Evolutionary conservation across 2,797 vertebrate genomes (phyloP), one percentile per base, ranked within the genome.

Genomic region (Muscicapa striata): DNA sequence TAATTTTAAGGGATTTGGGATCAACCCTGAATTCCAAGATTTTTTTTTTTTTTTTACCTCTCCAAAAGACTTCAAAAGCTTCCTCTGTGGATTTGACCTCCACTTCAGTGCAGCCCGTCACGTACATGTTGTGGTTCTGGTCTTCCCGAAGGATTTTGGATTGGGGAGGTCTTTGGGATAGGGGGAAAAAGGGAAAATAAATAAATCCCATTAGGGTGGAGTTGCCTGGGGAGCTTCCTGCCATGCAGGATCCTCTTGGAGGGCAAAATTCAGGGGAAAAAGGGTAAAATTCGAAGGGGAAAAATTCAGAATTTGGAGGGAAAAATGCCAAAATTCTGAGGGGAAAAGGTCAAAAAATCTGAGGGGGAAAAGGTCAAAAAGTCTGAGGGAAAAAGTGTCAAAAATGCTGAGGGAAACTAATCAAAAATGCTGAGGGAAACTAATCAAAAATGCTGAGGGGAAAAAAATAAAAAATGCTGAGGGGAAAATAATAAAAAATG

Each of bases 81-180:
- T 99, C 99, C 89, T 99, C 99, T 0, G 98, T 99, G 43, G 99
- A 99, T 94, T 99, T 99, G n/a, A 99, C 99, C 96, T 99, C 99
- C 1, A 99, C 98, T 72, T 99, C 99, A 5, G 98, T 99, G 94
- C 99, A 99, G 11, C 99, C 99, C 2, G 98, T 97, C 70, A 99
- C 98, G 7, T 99, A 99, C 99, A 99, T 99, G 95, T 99, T 99
- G 97, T 99, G 99, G 94, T 99, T 99, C 97, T 99, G 98, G 95
- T 99, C 99, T 96, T 99, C 99, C 57, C 99, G 97, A 24, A 99
- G 98, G 46, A 98, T 97, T 97, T 98, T 99, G 81, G 99, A 99
- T 27, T 99, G 99, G 16, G 99, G 99, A 11, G 98, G 98, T 98
- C 99, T 99, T 87, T 7, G 78, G 51, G 38, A 57, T 5, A 14